Conservation (phyloP, 2,797 vertebrate genomes). For the Otolemur crassicaudatus region DNA sequence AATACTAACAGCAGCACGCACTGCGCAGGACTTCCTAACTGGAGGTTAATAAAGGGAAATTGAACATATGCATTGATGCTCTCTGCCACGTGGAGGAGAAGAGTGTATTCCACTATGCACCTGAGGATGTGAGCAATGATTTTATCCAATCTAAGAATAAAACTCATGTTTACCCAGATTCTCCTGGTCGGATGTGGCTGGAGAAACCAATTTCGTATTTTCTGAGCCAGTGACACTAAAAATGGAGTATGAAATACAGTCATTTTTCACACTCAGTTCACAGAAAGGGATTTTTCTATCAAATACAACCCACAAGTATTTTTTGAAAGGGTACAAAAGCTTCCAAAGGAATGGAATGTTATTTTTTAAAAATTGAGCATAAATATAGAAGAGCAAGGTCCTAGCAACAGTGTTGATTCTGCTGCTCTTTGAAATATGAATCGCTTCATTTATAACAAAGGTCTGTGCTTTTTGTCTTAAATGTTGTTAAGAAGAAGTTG, state of each 20-base stretch:
- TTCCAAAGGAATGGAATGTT: neutral
- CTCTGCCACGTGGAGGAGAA: neutral
- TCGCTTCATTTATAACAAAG: neutral
- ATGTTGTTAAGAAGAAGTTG: slow-evolving; percentile 10
- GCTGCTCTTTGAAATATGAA: slow-evolving; percentile 24
- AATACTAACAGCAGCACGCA: slow-evolving; percentile 71
- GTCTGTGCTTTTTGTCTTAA: neutral
- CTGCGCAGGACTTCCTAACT: slow-evolving; percentile 72
- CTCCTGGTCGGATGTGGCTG: neutral
- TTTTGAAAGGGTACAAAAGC: neutral
- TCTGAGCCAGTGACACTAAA: slow-evolving; percentile 33
- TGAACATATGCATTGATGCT: neutral
- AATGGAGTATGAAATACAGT: slow-evolving; percentile 38
- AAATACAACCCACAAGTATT: neutral
- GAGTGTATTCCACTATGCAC: neutral
- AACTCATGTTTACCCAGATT: slow-evolving; percentile 23
- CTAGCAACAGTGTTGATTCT: neutral
- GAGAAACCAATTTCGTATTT: slow-evolving; percentile 20
- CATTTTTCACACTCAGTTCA: neutral
- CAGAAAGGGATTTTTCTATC: slow-evolving; percentile 23
- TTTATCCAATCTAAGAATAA: slow-evolving; percentile 15
- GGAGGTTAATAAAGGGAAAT: slow-evolving; percentile 79
- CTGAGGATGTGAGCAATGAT: neutral
- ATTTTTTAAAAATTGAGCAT: neutral
- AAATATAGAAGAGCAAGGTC: neutral